Evolutionary conservation across 2,888 invertebrate genomes (phyloP).

Genomic region (Smittia aterrima): DNA sequence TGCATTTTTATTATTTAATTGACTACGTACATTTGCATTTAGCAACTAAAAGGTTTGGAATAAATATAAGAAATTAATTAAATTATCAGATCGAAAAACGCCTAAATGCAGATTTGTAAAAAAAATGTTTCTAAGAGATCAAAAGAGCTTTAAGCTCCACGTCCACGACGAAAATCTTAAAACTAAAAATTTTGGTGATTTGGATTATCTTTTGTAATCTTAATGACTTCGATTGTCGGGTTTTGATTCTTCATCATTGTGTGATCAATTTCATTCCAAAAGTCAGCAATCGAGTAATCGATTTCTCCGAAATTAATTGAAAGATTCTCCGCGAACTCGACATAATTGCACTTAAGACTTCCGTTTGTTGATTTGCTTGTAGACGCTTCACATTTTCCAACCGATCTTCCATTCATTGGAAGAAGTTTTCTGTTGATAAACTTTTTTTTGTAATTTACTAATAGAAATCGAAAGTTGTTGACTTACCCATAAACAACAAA

Average conservation of each 20-base stretch:
- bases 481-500: conserved; percentile 50
- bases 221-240: not conserved
- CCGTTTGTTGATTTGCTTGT: not conserved
- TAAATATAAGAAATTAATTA: too few relatives aligned
- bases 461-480: not conserved
- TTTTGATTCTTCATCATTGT: conserved; percentile 3
- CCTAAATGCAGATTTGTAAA: too few relatives aligned
- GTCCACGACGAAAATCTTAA: not conserved
- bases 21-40: too few relatives aligned
- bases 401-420: not conserved
- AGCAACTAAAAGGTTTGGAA: too few relatives aligned
- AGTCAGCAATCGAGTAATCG: conserved; percentile 1
- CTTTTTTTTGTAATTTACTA: not conserved
- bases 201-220: not conserved
- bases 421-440: not conserved
- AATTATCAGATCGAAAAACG: too few relatives aligned
- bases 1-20: too few relatives aligned
- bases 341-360: not conserved
- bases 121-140: too few relatives aligned
- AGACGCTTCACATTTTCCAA: not conserved
- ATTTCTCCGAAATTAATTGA: not conserved
- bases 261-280: conserved; percentile 30
- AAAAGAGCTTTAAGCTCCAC: not conserved
- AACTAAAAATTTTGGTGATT: not conserved
- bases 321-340: not conserved